Conservation (phyloP, 2,888 invertebrate species). For the Diplolepis rosae region DNA sequence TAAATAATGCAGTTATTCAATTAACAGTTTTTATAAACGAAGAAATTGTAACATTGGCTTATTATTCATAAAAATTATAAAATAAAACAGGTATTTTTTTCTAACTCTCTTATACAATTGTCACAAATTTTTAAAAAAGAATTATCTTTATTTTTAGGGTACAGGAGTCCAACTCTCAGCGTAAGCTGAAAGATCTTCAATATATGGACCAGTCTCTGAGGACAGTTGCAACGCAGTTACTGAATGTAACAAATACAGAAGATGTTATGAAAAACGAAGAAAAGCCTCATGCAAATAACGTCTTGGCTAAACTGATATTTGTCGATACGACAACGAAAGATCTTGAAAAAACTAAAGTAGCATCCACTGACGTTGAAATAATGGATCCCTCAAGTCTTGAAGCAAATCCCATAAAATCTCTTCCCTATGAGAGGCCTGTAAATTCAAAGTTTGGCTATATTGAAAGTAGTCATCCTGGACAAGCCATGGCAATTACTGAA, state of each 20-base stretch:
- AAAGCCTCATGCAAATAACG: constrained; percentile 36
- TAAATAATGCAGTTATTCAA: no score
- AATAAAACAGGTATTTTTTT: background rate
- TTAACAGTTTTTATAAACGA: no score
- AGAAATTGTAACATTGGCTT: no score
- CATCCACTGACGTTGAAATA: background rate
- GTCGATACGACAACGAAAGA: background rate
- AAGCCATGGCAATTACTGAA: constrained; percentile 80
- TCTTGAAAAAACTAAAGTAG: background rate
- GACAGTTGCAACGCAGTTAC: constrained; percentile 69
- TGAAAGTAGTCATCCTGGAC: constrained; percentile 77
- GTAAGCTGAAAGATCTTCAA: constrained; percentile 63
- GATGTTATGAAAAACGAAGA: constrained; percentile 35
- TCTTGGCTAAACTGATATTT: constrained; percentile 15
- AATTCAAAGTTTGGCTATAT: constrained; percentile 70
- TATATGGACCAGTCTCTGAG: constrained; percentile 69
- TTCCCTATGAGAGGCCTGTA: constrained; percentile 62
- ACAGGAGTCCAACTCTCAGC: constrained; percentile 59
- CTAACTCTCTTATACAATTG: background rate
- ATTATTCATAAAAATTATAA: no score
- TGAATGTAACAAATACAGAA: constrained; percentile 62
- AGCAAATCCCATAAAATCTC: background rate
- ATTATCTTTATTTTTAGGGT: constrained; percentile 67
- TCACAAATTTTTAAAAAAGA: background rate
- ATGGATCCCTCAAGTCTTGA: constrained; percentile 5